phyloP scores from a whole-genome alignment of 2,113 vertebrate species.

The Syngnathus typhle region DNA sequence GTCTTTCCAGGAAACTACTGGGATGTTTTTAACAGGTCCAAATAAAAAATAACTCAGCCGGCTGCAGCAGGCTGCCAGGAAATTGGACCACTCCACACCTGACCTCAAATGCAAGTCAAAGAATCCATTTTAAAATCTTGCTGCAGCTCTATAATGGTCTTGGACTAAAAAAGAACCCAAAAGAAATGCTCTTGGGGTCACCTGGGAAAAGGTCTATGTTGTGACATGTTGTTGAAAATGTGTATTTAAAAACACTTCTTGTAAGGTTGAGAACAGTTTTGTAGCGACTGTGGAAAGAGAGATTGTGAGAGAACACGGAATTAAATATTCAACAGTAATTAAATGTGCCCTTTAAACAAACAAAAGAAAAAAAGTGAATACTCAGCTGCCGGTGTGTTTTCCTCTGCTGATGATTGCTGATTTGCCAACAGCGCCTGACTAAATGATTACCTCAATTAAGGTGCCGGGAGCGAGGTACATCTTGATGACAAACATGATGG shows the following conservation, averaged over 20 bases:
- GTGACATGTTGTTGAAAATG: background rate
- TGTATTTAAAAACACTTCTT: background rate
- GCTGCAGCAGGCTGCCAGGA: too few species aligned
- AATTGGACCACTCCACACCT: too few species aligned
- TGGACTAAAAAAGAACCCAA: too few species aligned
- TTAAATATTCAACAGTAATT: constrained; percentile 34
- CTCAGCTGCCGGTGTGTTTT: constrained; percentile 28
- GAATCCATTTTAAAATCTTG: too few species aligned
- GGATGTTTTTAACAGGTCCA: too few species aligned
- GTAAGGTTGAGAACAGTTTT: constrained; percentile 1
- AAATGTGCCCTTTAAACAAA: constrained; percentile 27
- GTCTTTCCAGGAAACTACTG: too few species aligned
- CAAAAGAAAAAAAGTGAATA: constrained; percentile 38
- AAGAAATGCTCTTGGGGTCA: too few species aligned
- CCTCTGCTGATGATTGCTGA: constrained; percentile 44
- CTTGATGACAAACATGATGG: constrained; percentile 96
- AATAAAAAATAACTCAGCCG: too few species aligned
- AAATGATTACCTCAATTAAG: constrained; percentile 80
- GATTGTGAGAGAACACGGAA: constrained; percentile 18
- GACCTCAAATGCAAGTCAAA: too few species aligned
- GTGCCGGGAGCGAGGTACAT: constrained; percentile 91
- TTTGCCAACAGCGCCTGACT: constrained; percentile 32
- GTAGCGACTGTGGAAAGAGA: constrained; percentile 18
- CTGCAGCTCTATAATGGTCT: too few species aligned
- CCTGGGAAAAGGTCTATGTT: too few species aligned